Base-by-base conservation (phyloP, 1,140 invertebrate genomes). In the Achatina immaculata region DNA sequence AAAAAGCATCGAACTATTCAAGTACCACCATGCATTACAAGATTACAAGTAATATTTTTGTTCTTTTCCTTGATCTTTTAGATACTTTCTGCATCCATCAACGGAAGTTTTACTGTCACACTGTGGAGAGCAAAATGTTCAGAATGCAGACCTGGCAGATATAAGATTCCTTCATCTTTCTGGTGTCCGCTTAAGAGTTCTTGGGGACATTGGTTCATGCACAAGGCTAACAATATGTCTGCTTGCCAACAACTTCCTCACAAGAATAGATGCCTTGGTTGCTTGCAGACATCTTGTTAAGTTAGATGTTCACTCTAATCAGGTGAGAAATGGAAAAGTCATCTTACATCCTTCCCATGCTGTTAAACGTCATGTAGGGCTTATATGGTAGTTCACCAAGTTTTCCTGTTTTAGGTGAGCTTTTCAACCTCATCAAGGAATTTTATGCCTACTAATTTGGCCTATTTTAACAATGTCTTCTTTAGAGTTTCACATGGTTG, bases 231-330 rank as follows among this genome's bases (percentile, higher is more conserved):
- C 81, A 34, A 88, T 91, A 48, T 89, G 88, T 69, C 85, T 89
- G n/a, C 79, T 91, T 38, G 81, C 83, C 69, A 89, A 89, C 80
- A 91, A 91, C 80, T 91, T 86, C 76, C 68, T 91, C 1, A 87
- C 85, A 36, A 88, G 86, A 65, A 87, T 91, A 81, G 88, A 90
- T 82, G 86, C 84, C 1, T 81, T 91, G 3, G 81, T 77, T 34
- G 62, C 81, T 28, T 91, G 90, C 83, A 69, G 80, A 73, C 83
- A 91, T 14, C 82, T 91, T 9, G 78, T 89, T n/a, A 90, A 88
- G 76, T 82, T 91, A 28, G 90, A 91, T 84, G 78, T 91, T 16
- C 89, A 90, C 82, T 84, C 85, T 68, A 91, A 91, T 83, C 88
- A 90, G 88, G 90, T 90, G 83, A 82, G 78, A n/a, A n/a, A n/a